Conservation (phyloP, 2,797 vertebrate species). For the Cossypha dichroa region DNA sequence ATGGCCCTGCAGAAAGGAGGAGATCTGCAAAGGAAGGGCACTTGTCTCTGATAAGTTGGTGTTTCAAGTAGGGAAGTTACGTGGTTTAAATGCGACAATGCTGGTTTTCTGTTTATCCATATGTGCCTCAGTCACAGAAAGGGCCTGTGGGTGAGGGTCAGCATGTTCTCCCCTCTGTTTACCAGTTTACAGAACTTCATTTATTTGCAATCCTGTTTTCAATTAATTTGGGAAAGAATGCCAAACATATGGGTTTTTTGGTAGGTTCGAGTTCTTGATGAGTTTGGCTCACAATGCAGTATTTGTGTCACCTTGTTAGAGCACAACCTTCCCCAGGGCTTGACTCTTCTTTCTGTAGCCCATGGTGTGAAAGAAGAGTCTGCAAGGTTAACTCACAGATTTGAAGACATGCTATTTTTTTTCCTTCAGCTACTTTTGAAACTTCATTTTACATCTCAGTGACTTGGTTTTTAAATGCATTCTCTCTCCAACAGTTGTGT, state of each 20-base stretch:
- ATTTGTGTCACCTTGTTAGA: not conserved
- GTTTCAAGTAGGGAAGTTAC: not conserved
- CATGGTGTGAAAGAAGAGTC: not conserved
- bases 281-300: not conserved
- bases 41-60: not conserved
- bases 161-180: not conserved
- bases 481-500: not conserved
- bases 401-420: constrained; percentile 6
- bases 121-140: not conserved
- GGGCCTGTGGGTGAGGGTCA: not conserved
- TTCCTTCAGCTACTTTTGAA: constrained; percentile 41
- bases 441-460: constrained; percentile 32
- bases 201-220: not conserved
- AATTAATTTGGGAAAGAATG: not conserved
- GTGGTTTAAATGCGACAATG: not conserved
- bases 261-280: not conserved
- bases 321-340: not conserved
- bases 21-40: not conserved
- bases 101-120: not conserved
- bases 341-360: not conserved
- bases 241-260: not conserved
- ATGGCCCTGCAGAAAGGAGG: not conserved
- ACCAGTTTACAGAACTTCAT: not conserved
- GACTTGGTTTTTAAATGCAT: constrained; percentile 21
- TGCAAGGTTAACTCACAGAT: constrained; percentile 29